These are phyloP conservation scores for Melanotaenia pygmaea DNA, from an alignment of 2,797 vertebrate species.

Conservation along the genomic window DNA sequence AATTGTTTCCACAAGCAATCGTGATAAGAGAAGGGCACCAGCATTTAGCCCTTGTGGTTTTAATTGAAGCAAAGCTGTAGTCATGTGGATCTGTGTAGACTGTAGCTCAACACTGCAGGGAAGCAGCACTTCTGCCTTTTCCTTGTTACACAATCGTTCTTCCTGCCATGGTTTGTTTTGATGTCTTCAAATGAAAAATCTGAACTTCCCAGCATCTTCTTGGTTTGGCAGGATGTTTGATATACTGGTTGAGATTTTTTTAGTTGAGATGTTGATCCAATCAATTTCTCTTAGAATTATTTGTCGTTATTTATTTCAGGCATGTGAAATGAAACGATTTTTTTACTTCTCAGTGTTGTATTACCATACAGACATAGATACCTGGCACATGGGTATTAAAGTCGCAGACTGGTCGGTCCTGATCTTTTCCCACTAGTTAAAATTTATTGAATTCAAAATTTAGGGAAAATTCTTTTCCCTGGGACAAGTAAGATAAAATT, in stretches of 20 bases:
- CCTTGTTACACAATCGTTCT: constrained; percentile 34
- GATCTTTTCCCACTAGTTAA: constrained; percentile 8
- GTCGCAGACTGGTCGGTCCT: constrained; percentile 13
- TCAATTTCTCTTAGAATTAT: constrained; percentile 46
- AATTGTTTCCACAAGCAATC: constrained; percentile 72
- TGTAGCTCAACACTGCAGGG: constrained; percentile 43
- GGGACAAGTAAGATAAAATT: constrained; percentile 25
- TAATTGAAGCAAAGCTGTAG: constrained; percentile 67
- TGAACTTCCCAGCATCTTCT: constrained; percentile 21
- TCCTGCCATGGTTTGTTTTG: constrained; percentile 58
- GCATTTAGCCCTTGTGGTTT: constrained; percentile 65
- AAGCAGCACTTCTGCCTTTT: constrained; percentile 31
- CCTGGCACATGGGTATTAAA: constrained; percentile 1
- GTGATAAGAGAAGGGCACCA: constrained; percentile 58
- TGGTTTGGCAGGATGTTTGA: constrained; percentile 35
- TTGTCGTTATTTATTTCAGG: constrained; percentile 35
- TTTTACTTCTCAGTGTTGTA: background rate
- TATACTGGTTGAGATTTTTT: constrained; percentile 24
- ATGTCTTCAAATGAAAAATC: constrained; percentile 28
- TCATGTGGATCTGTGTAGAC: constrained; percentile 47
- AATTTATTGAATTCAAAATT: constrained; percentile 14
- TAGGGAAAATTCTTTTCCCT: constrained; percentile 8
- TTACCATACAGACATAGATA: background rate
- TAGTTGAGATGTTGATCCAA: constrained; percentile 30
- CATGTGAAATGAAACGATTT: no score